These are phyloP conservation scores for Torymus aiolomorphi DNA, from an alignment of 2,888 invertebrate species.

Conservation along the genomic window DNA sequence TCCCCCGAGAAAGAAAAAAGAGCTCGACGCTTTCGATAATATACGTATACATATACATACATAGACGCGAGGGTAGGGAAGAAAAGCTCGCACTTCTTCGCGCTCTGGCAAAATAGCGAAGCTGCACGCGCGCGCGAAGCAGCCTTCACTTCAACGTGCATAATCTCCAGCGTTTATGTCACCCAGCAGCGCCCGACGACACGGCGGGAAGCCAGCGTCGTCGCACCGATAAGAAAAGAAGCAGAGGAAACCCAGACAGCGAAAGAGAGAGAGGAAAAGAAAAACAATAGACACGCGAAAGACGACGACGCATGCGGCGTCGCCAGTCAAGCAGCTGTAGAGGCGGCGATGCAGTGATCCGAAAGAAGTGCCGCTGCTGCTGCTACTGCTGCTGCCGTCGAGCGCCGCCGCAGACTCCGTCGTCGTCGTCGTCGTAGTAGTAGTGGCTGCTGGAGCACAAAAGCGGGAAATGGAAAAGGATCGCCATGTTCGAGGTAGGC, in stretches of 20 bases:
- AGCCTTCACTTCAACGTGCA: constrained; percentile 11
- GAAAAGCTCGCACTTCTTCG: too few relatives aligned
- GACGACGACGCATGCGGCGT: constrained; percentile 21
- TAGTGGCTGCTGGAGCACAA: constrained; percentile 54
- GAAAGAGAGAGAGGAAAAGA: neutral
- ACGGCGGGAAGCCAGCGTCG: neutral
- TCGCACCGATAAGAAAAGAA: neutral
- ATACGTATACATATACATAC: too few relatives aligned
- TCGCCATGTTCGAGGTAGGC: constrained; percentile 69
- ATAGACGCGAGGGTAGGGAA: too few relatives aligned
- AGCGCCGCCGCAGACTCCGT: neutral
- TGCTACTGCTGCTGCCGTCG: constrained; percentile 13
- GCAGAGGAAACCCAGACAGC: neutral
- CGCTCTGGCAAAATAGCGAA: too few relatives aligned
- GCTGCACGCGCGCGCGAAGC: neutral
- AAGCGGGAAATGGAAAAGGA: constrained; percentile 71
- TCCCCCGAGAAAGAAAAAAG: too few relatives aligned
- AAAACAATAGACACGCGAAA: neutral
- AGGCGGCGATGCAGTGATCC: constrained; percentile 66
- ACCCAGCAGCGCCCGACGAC: constrained; percentile 4
- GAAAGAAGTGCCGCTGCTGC: constrained; percentile 58
- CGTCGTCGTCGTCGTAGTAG: too few relatives aligned
- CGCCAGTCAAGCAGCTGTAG: constrained; percentile 3
- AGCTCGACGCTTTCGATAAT: too few relatives aligned
- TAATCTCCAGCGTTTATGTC: constrained; percentile 37